Conservation (phyloP, 1,140 invertebrate genomes). For the Zaprionus tsacasi region DNA sequence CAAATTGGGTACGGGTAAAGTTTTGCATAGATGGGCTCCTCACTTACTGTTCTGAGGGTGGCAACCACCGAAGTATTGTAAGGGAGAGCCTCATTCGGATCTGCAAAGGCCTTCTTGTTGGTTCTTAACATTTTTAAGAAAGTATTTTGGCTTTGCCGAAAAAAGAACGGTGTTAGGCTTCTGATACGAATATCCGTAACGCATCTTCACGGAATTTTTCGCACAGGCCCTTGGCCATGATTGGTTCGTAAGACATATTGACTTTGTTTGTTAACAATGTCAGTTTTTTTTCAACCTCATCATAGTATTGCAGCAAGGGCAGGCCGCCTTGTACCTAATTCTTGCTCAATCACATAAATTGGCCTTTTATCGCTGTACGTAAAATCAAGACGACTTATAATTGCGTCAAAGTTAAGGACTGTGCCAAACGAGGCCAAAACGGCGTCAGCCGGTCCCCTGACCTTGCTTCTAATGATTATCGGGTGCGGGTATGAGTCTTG, state of each 20-base stretch:
- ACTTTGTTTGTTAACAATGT: conserved; percentile 37
- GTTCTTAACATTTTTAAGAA: too few relatives aligned
- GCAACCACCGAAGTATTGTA: too few relatives aligned
- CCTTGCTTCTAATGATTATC: conserved; percentile 14
- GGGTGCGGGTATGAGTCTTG: not conserved
- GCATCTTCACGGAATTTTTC: not conserved
- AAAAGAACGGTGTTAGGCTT: conserved; percentile 1
- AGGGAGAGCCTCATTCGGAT: too few relatives aligned
- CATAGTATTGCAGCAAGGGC: conserved; percentile 37
- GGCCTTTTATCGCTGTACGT: conserved; percentile 42
- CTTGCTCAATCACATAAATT: conserved; percentile 44
- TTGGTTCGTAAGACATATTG: conserved; percentile 16
- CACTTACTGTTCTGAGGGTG: too few relatives aligned
- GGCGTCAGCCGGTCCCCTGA: not conserved
- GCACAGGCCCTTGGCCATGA: conserved; percentile 3
- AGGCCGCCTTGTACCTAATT: conserved; percentile 31
- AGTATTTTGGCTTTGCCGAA: not conserved
- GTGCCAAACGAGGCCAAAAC: conserved; percentile 28
- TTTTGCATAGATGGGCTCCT: too few relatives aligned
- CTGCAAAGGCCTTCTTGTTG: too few relatives aligned
- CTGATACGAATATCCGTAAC: not conserved
- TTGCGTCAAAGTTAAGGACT: conserved; percentile 49
- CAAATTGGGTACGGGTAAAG: too few relatives aligned
- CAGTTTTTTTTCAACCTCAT: conserved; percentile 42
- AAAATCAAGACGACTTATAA: conserved; percentile 44